Percentiles rank a stretch among this genome's conserved stretches.
Conservation (phyloP, 2,797 vertebrate species). For the Avahi laniger region DNA sequence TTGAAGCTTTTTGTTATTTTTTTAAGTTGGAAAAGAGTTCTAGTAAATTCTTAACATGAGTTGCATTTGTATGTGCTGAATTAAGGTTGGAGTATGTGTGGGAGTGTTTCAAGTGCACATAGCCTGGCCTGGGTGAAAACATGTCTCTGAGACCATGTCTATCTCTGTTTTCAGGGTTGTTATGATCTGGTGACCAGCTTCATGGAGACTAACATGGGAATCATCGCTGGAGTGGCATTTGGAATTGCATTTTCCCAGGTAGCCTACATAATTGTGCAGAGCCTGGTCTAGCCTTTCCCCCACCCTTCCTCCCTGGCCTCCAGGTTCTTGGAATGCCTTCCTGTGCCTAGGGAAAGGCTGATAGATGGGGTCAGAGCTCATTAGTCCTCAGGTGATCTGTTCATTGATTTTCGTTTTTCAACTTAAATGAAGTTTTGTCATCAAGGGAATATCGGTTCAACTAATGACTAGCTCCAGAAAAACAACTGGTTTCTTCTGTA, state of each 20-base stretch:
- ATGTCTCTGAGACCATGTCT: conserved; percentile 38
- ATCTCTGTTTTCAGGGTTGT: conserved; percentile 90
- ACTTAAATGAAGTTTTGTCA: conserved; percentile 86
- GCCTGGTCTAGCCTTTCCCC: neutral
- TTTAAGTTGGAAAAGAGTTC: neutral
- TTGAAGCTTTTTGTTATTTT: neutral
- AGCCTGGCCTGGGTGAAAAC: neutral
- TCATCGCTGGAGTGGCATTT: conserved; percentile 97
- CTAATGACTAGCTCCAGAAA: conserved; percentile 85
- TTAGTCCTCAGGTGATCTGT: conserved; percentile 86
- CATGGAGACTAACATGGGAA: conserved; percentile 96
- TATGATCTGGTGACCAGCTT: conserved; percentile 95
- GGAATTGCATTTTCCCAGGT: conserved; percentile 98
- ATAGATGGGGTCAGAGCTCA: conserved; percentile 79
- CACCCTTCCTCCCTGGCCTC: conserved; percentile 1
- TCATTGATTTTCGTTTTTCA: conserved; percentile 88
- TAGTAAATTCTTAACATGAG: neutral
- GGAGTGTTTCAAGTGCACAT: neutral
- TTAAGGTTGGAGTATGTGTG: neutral
- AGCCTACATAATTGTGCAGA: conserved; percentile 12
- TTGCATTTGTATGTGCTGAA: neutral
- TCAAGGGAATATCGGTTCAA: conserved; percentile 86
- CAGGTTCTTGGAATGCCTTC: neutral
- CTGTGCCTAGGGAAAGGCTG: conserved; percentile 64
- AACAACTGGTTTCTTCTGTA: conserved; percentile 81